Base-by-base conservation (phyloP, 2,797 vertebrate species). In the Melopsittacus undulatus region DNA sequence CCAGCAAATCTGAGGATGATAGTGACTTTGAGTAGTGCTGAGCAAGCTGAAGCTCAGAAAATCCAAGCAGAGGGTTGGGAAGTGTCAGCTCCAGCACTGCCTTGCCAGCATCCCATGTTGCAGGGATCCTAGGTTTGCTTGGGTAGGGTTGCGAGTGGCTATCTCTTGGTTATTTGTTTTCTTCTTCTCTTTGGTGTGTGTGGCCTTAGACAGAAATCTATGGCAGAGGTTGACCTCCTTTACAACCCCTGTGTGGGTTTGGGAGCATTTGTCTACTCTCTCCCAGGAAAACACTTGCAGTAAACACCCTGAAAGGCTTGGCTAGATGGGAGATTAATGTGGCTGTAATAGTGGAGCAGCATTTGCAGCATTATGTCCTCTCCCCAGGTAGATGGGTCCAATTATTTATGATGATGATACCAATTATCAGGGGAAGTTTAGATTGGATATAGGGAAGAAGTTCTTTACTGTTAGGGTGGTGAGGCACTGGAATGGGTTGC, bases 201-300 rank as follows among this genome's bases (percentile, higher is more conserved):
- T 98, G 98, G 97, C 97, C 98, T 96, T 70, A 78, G 98, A 98
- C 98, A 97, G 97, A 98, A 98, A 98, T 98, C 98, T 98, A 98
- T 97, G 96, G 96, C 40, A 4, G 94, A 94, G 97, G 95, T 96
- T 97, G 97, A 97, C 97, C 97, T 97, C 96, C 92, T 96, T 97
- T 96, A 94, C 97, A 96, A 97, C 92, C 73, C 77, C 87, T 36
- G 91, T 64, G 40, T 96, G 90, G 97, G 97, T 56, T 97, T 87
- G 12, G 96, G 95, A 97, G 97, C 66, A 40, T 97, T 96, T 96
- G 97, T 95, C 96, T 36, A 78, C 89, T 61, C 97, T 97, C 97
- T 98, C 93, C 94, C 75, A 85, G 97, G 96, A 97, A 96, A 98
- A 95, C 98, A 98, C 97, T 98, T 98, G 98, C 98, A 98, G 97